Percentiles rank a stretch among this genome's conserved stretches.
Evolutionary conservation across 1,140 invertebrate genomes (phyloP).

Genomic region (Camponotus pennsylvanicus): DNA sequence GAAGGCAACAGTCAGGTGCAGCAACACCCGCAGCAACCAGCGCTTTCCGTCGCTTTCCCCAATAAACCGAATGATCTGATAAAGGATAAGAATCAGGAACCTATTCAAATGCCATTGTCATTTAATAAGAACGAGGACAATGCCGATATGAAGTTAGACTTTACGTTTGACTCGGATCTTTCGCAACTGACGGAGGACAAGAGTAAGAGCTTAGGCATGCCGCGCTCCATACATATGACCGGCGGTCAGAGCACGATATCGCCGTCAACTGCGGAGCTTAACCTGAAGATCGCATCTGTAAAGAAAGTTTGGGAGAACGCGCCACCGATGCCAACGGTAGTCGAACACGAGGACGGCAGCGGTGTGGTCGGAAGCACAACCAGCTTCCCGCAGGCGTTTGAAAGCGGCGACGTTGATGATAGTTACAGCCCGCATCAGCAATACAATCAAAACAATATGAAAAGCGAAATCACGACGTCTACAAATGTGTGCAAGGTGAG

Average conservation of each 20-base stretch:
- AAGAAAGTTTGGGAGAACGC: constrained; percentile 96
- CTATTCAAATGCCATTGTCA: constrained; percentile 88
- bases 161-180: constrained; percentile 94
- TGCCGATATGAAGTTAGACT: constrained; percentile 96
- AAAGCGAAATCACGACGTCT: constrained; percentile 85
- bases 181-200: constrained; percentile 93
- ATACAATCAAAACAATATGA: constrained; percentile 84
- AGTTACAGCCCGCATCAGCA: constrained; percentile 86
- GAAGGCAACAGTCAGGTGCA: constrained; percentile 78
- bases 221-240: constrained; percentile 88
- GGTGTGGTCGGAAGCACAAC: constrained; percentile 85
- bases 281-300: constrained; percentile 97
- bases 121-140: constrained; percentile 91
- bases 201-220: constrained; percentile 88
- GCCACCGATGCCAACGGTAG: constrained; percentile 89
- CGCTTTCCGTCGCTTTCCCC: constrained; percentile 87
- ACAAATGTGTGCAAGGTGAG: constrained; percentile 92
- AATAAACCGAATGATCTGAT: constrained; percentile 88
- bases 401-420: constrained; percentile 86
- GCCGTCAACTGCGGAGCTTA: constrained; percentile 94
- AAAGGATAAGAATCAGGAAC: constrained; percentile 86
- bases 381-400: constrained; percentile 86
- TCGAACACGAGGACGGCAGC: constrained; percentile 88
- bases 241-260: constrained; percentile 88
- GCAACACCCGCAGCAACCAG: constrained; percentile 78